Base-by-base conservation (phyloP, 2,113 vertebrate genomes). In the Orcinus orca region DNA sequence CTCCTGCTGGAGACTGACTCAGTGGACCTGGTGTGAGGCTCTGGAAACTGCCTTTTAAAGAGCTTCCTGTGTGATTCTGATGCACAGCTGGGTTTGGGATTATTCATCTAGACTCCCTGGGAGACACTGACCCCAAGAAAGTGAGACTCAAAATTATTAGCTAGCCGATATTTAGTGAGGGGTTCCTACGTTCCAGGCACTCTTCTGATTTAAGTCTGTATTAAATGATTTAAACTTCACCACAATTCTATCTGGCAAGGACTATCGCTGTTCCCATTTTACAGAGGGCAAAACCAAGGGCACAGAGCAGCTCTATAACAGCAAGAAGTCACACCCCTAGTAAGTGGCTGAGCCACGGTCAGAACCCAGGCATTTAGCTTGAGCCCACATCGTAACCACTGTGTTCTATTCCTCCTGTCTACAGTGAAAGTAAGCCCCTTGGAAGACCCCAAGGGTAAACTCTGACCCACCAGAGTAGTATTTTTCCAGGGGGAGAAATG, bases 391-490 rank as follows among this genome's bases (percentile, higher is more conserved):
- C 8, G 0, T 14, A 70, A 29, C 26, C 68, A 58, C 53, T 4
- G 0, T 1, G 38, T 55, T 55, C 80, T n/a, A 2, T 1, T 17
- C 44, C 74, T 77, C 58, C 41, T 5, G 18, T 1, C 74, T 62
- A 50, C 38, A 31, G 3, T 0, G 5, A 65, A 86, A n/a, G 3
- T 15, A 9, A 38, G 29, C 6, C n/a, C 25, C 47, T 50, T 58
- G 36, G 41, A 67, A 23, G 60, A 77, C 3, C 44, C n/a, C 44
- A 33, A 38, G 20, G 29, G 60, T 23, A 29, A 25, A 36, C 29
- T 25, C 5, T 13, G 58, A 36, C 65, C 17, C 13, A 26, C 4
- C 0, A 0, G 1, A n/a, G 26, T 5, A 65, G 3, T 0, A 3
- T 2, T 31, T 44, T n/a, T 79, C 36, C 21, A 73, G 0, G 25